These are phyloP conservation scores for Trypoxylus dichotomus DNA, from an alignment of 1,140 invertebrate species.

Conservation along the genomic window DNA sequence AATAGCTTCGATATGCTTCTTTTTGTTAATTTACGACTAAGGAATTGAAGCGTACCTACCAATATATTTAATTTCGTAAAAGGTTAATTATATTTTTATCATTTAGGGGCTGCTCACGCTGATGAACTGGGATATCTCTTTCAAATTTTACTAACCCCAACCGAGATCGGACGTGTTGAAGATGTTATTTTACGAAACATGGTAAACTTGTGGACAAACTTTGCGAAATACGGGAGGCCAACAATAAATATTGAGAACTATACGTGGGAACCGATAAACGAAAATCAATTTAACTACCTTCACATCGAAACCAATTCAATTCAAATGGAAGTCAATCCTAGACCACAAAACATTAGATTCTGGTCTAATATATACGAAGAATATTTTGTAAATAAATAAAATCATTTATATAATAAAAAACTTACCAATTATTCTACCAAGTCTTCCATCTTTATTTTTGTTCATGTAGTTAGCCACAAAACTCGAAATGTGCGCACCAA, in stretches of 20 bases:
- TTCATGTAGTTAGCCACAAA: constrained; percentile 76
- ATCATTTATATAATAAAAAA: not conserved
- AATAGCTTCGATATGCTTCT: too few species aligned
- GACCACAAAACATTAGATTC: not conserved
- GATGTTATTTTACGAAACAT: not conserved
- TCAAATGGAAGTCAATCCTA: not conserved
- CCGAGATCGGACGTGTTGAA: not conserved
- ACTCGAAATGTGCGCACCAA: constrained; percentile 83
- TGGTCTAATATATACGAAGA: not conserved
- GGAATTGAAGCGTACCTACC: too few species aligned
- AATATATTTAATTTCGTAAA: too few species aligned
- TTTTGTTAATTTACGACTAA: too few species aligned
- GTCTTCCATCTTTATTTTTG: constrained; percentile 61
- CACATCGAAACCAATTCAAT: not conserved
- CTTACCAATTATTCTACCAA: constrained; percentile 77
- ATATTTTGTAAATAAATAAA: not conserved
- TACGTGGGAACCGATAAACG: not conserved
- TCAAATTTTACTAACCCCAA: too few species aligned
- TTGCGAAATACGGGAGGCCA: not conserved
- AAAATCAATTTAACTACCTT: not conserved
- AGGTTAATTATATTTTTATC: too few species aligned
- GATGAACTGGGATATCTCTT: not conserved
- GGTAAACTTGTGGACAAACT: not conserved
- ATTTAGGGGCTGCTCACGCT: not conserved
- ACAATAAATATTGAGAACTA: too few species aligned